A percentile compares a stretch with the other conserved stretches of the same genome.
These are phyloP conservation scores for Nestor notabilis DNA, from an alignment of 2,113 vertebrate species.

Conservation along the genomic window DNA sequence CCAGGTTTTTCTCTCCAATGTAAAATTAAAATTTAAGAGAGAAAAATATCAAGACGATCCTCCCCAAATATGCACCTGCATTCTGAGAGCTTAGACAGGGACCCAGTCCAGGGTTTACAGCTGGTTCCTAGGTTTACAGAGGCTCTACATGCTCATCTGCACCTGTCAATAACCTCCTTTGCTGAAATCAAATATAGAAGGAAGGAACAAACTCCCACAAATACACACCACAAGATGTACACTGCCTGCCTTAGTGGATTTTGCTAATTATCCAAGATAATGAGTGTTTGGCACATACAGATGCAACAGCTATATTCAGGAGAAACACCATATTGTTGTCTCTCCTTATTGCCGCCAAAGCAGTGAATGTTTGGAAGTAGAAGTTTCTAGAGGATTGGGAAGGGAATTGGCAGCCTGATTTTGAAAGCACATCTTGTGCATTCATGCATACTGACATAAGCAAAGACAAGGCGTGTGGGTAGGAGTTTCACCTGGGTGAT, in stretches of 20 bases:
- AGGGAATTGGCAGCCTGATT: not conserved
- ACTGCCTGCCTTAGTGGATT: not conserved
- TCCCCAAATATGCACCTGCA: not conserved
- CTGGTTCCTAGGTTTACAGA: not conserved
- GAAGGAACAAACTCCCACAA: not conserved
- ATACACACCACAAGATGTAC: not conserved
- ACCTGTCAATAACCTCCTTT: not conserved
- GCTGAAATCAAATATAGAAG: not conserved
- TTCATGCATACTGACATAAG: not conserved
- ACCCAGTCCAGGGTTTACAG: constrained; percentile 3
- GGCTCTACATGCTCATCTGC: not conserved
- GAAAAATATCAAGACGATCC: not conserved
- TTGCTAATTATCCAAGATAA: not conserved
- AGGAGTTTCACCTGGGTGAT: not conserved
- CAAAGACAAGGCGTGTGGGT: not conserved
- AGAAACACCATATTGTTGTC: not conserved
- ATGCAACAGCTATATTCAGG: not conserved
- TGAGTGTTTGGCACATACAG: not conserved
- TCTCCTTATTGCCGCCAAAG: not conserved
- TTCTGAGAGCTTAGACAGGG: not conserved
- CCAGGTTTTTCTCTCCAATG: not conserved
- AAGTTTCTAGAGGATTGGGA: not conserved
- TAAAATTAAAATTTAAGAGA: not conserved
- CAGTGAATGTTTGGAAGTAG: not conserved
- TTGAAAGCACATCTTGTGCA: not conserved